Evolutionary conservation across 2,113 vertebrate species (phyloP), one percentile per base, ranked within the genome.

Genomic region (Pungitius pungitius): DNA sequence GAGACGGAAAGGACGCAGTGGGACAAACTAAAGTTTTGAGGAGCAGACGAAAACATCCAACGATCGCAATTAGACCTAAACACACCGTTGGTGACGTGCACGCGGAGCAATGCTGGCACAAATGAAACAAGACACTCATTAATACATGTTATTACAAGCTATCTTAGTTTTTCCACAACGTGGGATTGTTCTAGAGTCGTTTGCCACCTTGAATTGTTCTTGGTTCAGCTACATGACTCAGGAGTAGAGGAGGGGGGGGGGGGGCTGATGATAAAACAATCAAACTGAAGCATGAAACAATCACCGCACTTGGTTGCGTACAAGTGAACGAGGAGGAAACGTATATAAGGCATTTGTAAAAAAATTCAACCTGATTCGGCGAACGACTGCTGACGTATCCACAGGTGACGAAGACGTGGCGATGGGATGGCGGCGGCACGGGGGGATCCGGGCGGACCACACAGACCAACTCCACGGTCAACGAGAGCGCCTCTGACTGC

Each of bases 391-490:
- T 90, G 80, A 86, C 89, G 77, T 83, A 80, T 87, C 89, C 81
- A 87, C 91, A 92, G 90, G 90, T 91, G 87, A 90, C 79, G 83
- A 77, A 75, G 74, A 76, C 62, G 83, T 81, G 77, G 69, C 60
- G 75, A 66, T 56, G 8, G 80, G 75, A 81, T 58, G 73, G 88
- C 71, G 82, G 78, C 77, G 88, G 87, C 73, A 80, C 67, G 71
- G 62, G 4, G 22, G 12, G 30, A 30, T 30, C 11, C 51, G 6
- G 51, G 43, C 58, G 79, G 89, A 85, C 84, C 84, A 85, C 86
- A 91, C 87, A 81, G 75, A 72, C 58, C 90, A 92, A 92, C 85
- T 90, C 91, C 91, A 92, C 75, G 91, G 90, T 91, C 90, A 92
- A 91, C 76, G 79, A 83, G 83, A 89, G 80, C 71, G 42, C 49